Base-by-base conservation (phyloP, 2,797 vertebrate species). In the Hemibagrus guttatus region DNA sequence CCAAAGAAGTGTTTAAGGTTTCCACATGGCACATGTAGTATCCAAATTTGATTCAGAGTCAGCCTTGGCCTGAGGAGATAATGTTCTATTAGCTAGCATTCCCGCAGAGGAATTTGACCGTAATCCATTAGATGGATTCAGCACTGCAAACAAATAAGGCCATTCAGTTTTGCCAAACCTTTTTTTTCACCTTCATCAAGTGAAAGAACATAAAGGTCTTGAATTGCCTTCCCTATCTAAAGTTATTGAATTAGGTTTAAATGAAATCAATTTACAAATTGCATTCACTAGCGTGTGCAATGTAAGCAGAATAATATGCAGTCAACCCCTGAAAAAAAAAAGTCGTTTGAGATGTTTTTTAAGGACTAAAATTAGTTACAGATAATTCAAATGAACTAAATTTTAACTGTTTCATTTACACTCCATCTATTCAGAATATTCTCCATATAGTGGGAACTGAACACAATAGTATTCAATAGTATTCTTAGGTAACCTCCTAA, bases 51-150 rank as follows among this genome's bases (percentile, higher is more conserved):
- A 59, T 61, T 80, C 56, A 59, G 5, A 80, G 31, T 80, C 56
- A 59, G 31, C 31, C 19, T 80, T 42, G 56, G 35, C 78, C 58
- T 46, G 14, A 17, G 56, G 2, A 61, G 35, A 42, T 42, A 80
- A 80, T 80, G 21, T 80, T 61, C 54, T 79, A 76, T 56, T 76
- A 76, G n/a, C 52, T 76, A 59, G 28, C 76, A 79, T 39, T 79
- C 56, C 7, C 42, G 35, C 31, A 42, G 2, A 61, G 23, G 26
- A 61, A 63, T 63, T 63, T 63, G 28, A 68, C 64, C 61, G 6
- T 68, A 83, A 54, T 83, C 61, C 9, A 52, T 68, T 83, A 68
- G 19, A 68, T 54, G 46, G 16, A 83, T 31, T 83, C 14, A 63
- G 58, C 13, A n/a, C 13, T 68, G n/a, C 8, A 66, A 82, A 68